A percentile compares a stretch with the other conserved stretches of the same genome.
These are phyloP conservation scores for Sesia apiformis DNA, from an alignment of 2,888 invertebrate genomes.

Conservation along the genomic window DNA sequence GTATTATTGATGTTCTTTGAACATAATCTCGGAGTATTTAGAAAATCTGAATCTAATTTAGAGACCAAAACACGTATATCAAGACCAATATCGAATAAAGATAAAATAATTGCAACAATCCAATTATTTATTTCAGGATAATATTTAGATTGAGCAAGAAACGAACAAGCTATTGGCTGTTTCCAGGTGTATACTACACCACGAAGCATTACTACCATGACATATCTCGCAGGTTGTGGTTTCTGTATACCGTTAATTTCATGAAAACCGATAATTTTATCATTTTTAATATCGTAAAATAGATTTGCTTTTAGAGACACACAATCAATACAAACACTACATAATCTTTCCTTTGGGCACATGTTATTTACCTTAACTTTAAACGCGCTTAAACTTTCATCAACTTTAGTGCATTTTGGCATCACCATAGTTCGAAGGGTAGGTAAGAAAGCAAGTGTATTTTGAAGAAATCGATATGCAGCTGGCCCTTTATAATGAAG, in stretches of 20 bases:
- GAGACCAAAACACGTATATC: constrained; percentile 9
- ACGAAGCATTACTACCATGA: constrained; percentile 10
- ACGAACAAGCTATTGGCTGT: constrained; percentile 13
- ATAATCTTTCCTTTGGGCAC: constrained; percentile 12
- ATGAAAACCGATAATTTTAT: constrained; percentile 13
- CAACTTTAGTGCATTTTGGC: constrained; percentile 4
- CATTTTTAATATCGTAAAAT: constrained; percentile 11
- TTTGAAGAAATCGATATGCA: constrained; percentile 11
- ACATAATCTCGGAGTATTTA: constrained; percentile 3
- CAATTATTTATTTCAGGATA: constrained; percentile 8
- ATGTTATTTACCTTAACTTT: constrained; percentile 12
- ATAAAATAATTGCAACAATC: constrained; percentile 9
- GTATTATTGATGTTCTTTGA: constrained; percentile 2
- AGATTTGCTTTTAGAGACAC: constrained; percentile 11
- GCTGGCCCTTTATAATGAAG: constrained; percentile 10
- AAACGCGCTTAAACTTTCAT: constrained; percentile 2
- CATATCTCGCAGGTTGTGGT: constrained; percentile 8
- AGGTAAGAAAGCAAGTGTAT: constrained; percentile 10
- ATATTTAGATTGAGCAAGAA: constrained; percentile 7
- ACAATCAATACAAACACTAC: constrained; percentile 11
- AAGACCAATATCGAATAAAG: constrained; percentile 10
- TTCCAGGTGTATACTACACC: constrained; percentile 16
- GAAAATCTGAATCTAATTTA: constrained; percentile 6
- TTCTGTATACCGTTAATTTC: constrained; percentile 13
- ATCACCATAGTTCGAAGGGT: constrained; percentile 10